Conservation (phyloP, 1,140 invertebrate genomes). For the Semibalanus balanoides region DNA sequence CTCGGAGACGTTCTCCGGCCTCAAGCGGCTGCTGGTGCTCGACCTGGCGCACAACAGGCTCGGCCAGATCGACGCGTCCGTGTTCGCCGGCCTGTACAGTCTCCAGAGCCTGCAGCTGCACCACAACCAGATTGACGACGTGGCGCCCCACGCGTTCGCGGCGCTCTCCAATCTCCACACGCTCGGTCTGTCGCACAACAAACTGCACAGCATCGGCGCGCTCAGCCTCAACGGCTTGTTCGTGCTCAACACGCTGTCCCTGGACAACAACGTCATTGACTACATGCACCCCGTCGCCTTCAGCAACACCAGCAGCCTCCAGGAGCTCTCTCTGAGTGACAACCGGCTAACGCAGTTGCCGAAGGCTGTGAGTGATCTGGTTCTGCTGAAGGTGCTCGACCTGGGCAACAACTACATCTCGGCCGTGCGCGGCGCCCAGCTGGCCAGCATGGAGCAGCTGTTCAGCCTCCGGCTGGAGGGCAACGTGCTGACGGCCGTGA, state of each 20-base stretch:
- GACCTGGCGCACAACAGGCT: slow-evolving; percentile 69
- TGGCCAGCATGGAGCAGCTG: neutral
- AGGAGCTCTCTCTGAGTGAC: slow-evolving; percentile 75
- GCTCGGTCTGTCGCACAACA: slow-evolving; percentile 70
- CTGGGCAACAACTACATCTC: slow-evolving; percentile 70
- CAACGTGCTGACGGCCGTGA: slow-evolving; percentile 19
- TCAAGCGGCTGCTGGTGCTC: slow-evolving; percentile 60
- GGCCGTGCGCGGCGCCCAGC: slow-evolving; percentile 51
- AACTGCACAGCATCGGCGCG: slow-evolving; percentile 47
- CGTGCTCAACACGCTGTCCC: slow-evolving; percentile 51
- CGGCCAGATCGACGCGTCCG: slow-evolving; percentile 54
- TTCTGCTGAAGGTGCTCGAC: slow-evolving; percentile 58
- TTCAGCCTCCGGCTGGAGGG: neutral
- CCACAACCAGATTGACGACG: slow-evolving; percentile 58
- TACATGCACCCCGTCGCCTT: slow-evolving; percentile 58
- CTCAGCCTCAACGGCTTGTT: slow-evolving; percentile 51
- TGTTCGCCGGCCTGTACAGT: slow-evolving; percentile 64
- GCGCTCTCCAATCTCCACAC: slow-evolving; percentile 47
- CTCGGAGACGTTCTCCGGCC: slow-evolving; percentile 64
- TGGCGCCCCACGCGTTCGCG: slow-evolving; percentile 39
- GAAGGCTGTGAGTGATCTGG: slow-evolving; percentile 52
- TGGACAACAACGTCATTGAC: slow-evolving; percentile 57
- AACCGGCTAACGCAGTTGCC: slow-evolving; percentile 66
- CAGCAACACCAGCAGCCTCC: slow-evolving; percentile 63
- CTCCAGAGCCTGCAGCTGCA: slow-evolving; percentile 65